Evolutionary conservation across 2,797 vertebrate genomes (phyloP), one percentile per base, ranked within the genome.

Genomic region (Margarornis squamiger): DNA sequence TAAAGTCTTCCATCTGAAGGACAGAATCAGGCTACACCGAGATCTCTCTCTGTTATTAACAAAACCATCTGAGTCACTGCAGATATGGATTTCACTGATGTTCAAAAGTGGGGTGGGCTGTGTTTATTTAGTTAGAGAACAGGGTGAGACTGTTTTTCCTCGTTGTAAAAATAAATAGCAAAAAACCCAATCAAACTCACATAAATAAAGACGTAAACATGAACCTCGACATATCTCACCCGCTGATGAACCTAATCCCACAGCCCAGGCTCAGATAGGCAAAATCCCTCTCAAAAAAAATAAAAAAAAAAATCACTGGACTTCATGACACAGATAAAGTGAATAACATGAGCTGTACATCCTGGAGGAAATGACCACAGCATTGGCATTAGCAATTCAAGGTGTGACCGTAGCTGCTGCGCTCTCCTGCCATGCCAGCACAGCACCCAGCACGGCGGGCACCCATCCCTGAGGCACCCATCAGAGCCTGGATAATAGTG

Each of bases 1-100:
- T 57, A 96, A 96, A 93, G 93, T 29, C 36, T 79, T 72, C 61
- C 51, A 32, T 90, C 49, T 88, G 30, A 87, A 88, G 87, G 78
- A 90, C 68, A 88, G 68, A 92, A 59, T 63, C 61, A 78, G 43
- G 83, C 90, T 95, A 76, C 67, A 79, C 41, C 0, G 8, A 88
- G 73, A 90, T 48, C 32, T 66, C 14, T 61, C 23, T 48, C 59
- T 86, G 61, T 80, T 94, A 57, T 80, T 75, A 91, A 83, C 85
- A 73, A 88, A 94, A 92, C 77, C 59, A 67, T 92, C 88, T 63
- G 74, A 96, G 92, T 93, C 92, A 86, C 70, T 57, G 48, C 88
- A 88, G 74, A 84, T 79, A 95, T 19, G 41, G 76, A 93, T 94
- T 88, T 84, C 93, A 86, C 58, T 93, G 88, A 86, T 92, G 81